Conservation (phyloP, 2,113 vertebrate genomes). For the Petaurus breviceps region DNA sequence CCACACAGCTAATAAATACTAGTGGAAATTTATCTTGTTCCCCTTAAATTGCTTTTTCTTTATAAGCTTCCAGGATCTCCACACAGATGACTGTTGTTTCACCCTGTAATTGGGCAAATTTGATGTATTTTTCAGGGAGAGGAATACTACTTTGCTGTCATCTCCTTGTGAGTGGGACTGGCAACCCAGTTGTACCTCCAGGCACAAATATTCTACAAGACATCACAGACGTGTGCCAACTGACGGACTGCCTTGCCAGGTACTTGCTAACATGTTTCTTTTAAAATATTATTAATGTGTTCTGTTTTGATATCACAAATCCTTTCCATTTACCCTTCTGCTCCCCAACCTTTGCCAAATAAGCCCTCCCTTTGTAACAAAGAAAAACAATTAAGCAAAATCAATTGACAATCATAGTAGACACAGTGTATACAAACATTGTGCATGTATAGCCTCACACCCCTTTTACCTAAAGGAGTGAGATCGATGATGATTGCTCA, state of each 20-base stretch:
- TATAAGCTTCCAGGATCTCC: background rate
- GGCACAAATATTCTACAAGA: constrained; percentile 24
- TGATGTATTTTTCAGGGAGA: constrained; percentile 80
- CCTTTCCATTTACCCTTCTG: background rate
- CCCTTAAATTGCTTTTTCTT: background rate
- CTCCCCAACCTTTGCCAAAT: background rate
- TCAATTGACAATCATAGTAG: background rate
- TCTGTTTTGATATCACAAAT: background rate
- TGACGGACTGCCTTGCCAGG: constrained; percentile 73
- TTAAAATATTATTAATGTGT: background rate
- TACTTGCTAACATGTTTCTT: constrained; percentile 67
- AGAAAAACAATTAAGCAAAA: background rate
- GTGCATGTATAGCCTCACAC: background rate
- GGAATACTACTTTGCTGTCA: constrained; percentile 74
- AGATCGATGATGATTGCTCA: background rate
- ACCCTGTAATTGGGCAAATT: accelerated
- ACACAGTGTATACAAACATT: background rate
- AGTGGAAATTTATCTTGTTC: background rate
- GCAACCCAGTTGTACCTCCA: constrained; percentile 65
- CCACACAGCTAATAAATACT: background rate
- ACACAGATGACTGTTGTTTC: background rate
- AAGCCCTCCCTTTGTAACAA: background rate
- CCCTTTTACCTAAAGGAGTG: background rate
- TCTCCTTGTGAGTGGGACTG: constrained; percentile 86
- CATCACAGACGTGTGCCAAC: constrained; percentile 40